Base-by-base conservation (phyloP, 2,113 vertebrate species). In the Propithecus coquereli region DNA sequence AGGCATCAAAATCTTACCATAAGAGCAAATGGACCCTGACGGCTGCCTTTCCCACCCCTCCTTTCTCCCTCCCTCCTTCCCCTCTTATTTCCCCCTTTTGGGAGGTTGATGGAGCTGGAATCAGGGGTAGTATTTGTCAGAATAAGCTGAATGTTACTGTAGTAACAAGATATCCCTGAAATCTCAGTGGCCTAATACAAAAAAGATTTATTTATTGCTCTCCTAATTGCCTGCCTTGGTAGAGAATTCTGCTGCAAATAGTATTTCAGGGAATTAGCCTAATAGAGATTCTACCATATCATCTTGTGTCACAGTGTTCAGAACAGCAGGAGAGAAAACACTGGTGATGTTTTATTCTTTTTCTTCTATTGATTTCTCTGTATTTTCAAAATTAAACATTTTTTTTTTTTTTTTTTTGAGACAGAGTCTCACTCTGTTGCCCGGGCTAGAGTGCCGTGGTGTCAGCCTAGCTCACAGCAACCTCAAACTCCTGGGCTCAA, bases 351-450 rank as follows among this genome's bases (percentile, higher is more conserved):
- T 65, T 59, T 37, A 54, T 54, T 54, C 52, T 74, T 27, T 3
- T 52, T 30, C 40, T 73, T 74, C 32, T 34, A 88, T 85, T 43
- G 45, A 32, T 86, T 76, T 85, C 52, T 95, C 45, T 84, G 1
- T 76, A 32, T 77, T 95, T 86, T 88, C 45, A 86, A 80, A 90
- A 50, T 57, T 43, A 79, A 73, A 63, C 8, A 50, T 57, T 85
- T 94, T 88, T 63, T 43, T 43, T 43, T 3, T 43, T 43, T 43
- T 3, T 43, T 43, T 43, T 43, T 43, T 43, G 40, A 43, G 3
- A 43, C 40, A 43, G 40, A 43, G 40, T 43, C 40, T 43, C 40
- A 43, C 40, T 43, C 40, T 43, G 40, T 43, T 43, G 40, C 40
- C 40, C 40, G 5, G 40, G 40, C 40, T 43, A 43, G 40, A 43